Evolutionary conservation across 2,888 invertebrate genomes (phyloP).

Genomic region (Drosophila ustulata): DNA sequence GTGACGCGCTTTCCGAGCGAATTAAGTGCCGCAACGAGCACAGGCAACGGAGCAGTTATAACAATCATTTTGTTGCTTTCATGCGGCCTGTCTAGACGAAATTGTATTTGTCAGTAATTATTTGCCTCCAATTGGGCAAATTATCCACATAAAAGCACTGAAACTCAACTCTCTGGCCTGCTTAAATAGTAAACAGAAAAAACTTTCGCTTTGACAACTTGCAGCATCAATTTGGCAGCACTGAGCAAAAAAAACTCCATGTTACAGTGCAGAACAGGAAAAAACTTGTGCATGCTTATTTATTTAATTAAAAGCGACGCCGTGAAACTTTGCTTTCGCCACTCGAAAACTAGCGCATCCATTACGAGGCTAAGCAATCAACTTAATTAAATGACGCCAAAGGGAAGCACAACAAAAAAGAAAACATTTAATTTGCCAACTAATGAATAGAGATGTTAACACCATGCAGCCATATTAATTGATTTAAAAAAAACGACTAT

Average conservation of each 20-base stretch:
- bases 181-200: conserved; percentile 41
- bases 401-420: neutral
- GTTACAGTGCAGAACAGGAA: neutral
- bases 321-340: conserved; percentile 52
- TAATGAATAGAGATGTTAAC: conserved; percentile 21
- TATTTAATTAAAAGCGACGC: conserved; percentile 74
- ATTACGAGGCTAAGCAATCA: conserved; percentile 33
- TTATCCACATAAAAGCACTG: conserved; percentile 20
- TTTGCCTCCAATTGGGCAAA: conserved; percentile 53
- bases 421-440: conserved; percentile 14
- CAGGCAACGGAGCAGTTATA: conserved; percentile 14
- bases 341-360: conserved; percentile 39
- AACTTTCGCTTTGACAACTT: conserved; percentile 66
- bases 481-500: conserved; percentile 3
- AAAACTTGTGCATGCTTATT: conserved; percentile 66
- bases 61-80: conserved; percentile 48
- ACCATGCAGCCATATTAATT: conserved; percentile 2
- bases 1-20: conserved; percentile 54
- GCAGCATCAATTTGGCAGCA: conserved; percentile 10
- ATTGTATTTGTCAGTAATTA: conserved; percentile 69
- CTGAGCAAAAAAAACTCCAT: conserved; percentile 11
- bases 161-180: neutral
- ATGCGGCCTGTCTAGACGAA: conserved; percentile 66
- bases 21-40: conserved; percentile 38
- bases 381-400: conserved; percentile 41